Base-by-base conservation (phyloP, 2,113 vertebrate genomes). In the Odontophorus gujanensis region DNA sequence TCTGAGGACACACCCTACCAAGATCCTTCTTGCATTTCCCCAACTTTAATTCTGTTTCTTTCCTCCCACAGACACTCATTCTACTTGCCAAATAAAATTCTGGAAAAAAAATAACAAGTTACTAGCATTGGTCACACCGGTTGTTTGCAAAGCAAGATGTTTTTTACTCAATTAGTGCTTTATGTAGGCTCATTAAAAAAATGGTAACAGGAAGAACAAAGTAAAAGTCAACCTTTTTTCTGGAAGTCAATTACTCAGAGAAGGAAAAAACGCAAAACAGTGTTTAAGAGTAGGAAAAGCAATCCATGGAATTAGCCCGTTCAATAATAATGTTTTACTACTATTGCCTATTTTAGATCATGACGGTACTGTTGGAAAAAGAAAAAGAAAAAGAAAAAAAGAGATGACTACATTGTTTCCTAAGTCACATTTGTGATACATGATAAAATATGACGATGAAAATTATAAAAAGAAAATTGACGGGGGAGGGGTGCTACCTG, bases 11-110 rank as follows among this genome's bases (percentile, higher is more conserved):
- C 92, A 62, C 92, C 95, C 93, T 94, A 90, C 61, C 69, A 86
- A 94, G 53, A 17, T 72, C 61, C 90, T 90, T 89, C 87, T 95
- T 95, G 85, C 42, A 83, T 95, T 94, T 62, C 90, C 94, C 90
- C 93, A 86, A 95, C 78, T 92, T 95, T 75, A 94, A 94, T 92
- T 79, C 85, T 21, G 43, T 73, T 91, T 81, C 65, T 97, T 88
- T 94, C 94, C 90, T 95, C 94, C 95, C 94, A 92, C 96, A 93
- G 76, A 79, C 62, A 78, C 40, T 68, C 53, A 55, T 81, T 15
- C 16, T 66, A 53, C 85, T 51, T 94, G 96, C 96, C 96, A 96
- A 96, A 92, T 88, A 94, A 94, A 97, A 92, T 94, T 93, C 82
- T 96, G 95, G 94, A 95, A 96, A 95, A 95, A 95, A 81, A 81